Percentiles rank a stretch among this genome's conserved stretches.
phyloP scores from a whole-genome alignment of 2,888 invertebrate genomes.

The Blastobasis lacticolella region DNA sequence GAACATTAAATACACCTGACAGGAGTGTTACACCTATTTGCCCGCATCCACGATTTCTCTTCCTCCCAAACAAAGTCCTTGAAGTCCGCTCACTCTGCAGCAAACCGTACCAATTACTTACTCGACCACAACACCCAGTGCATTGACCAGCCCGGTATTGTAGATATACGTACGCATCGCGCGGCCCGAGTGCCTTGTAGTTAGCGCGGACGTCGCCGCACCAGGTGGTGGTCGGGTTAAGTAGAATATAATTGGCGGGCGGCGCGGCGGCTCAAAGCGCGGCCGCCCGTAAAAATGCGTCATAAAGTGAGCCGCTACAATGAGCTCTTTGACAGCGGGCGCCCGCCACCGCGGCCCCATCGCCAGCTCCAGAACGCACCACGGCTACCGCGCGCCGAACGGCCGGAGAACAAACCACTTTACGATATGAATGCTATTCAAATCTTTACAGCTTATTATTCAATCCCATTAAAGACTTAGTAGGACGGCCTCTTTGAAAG shows the following conservation, averaged over 20 bases:
- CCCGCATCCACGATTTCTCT: too few relatives aligned
- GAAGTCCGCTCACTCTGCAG: too few relatives aligned
- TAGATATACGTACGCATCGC: too few relatives aligned
- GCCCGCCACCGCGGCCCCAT: constrained; percentile 49
- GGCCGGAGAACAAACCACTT: constrained; percentile 19
- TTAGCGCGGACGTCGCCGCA: background rate
- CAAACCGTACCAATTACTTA: too few relatives aligned
- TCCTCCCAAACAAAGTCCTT: too few relatives aligned
- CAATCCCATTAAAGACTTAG: constrained; percentile 64
- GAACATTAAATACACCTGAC: too few relatives aligned
- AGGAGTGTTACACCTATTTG: too few relatives aligned
- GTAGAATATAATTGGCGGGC: constrained; percentile 72
- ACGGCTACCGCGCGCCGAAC: constrained; percentile 4
- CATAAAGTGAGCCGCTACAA: constrained; percentile 68
- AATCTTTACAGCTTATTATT: constrained; percentile 68
- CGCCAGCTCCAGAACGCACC: constrained; percentile 50
- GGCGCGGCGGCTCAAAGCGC: constrained; percentile 59
- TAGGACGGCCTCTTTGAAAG: constrained; percentile 58
- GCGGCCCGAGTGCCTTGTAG: too few relatives aligned
- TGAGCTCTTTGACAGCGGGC: constrained; percentile 70
- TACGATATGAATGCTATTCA: constrained; percentile 42
- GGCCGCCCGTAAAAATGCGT: constrained; percentile 72
- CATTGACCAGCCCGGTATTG: too few relatives aligned
- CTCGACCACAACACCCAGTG: too few relatives aligned
- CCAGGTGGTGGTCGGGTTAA: constrained; percentile 45